Conservation (phyloP, 1,140 invertebrate species). For the Periplaneta americana region DNA sequence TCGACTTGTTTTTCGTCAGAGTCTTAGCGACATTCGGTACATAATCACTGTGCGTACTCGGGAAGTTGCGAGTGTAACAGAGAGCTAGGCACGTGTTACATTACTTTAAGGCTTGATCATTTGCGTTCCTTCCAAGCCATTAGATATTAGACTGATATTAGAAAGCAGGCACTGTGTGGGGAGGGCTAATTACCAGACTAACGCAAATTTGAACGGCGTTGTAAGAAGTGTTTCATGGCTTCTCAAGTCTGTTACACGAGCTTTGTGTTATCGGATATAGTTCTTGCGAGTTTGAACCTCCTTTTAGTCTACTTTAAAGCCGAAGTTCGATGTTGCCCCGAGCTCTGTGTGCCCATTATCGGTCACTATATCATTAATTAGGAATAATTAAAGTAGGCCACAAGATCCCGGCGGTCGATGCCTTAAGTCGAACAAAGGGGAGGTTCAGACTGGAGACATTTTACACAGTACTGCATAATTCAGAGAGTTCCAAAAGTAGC, state of each 20-base stretch:
- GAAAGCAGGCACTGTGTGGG: background rate
- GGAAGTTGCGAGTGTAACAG: too few relatives aligned
- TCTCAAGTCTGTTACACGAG: background rate
- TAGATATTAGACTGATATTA: background rate
- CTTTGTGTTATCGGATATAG: background rate
- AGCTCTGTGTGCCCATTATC: too few relatives aligned
- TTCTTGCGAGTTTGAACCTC: background rate
- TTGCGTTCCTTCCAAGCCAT: background rate
- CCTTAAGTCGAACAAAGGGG: background rate
- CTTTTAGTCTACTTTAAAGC: background rate
- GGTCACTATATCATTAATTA: background rate
- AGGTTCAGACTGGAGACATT: background rate
- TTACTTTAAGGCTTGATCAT: background rate
- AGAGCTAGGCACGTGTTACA: background rate
- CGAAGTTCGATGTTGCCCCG: background rate
- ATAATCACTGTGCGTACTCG: too few relatives aligned
- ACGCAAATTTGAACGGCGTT: background rate
- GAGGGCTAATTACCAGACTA: background rate
- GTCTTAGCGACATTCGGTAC: too few relatives aligned
- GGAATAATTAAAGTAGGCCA: background rate
- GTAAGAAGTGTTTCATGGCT: background rate
- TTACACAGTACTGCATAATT: background rate
- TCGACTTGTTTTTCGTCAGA: too few relatives aligned
- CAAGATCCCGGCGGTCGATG: background rate
- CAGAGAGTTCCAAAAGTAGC: too few relatives aligned